These are phyloP conservation scores for Andrena fulva DNA, from an alignment of 2,888 invertebrate species.

Conservation along the genomic window DNA sequence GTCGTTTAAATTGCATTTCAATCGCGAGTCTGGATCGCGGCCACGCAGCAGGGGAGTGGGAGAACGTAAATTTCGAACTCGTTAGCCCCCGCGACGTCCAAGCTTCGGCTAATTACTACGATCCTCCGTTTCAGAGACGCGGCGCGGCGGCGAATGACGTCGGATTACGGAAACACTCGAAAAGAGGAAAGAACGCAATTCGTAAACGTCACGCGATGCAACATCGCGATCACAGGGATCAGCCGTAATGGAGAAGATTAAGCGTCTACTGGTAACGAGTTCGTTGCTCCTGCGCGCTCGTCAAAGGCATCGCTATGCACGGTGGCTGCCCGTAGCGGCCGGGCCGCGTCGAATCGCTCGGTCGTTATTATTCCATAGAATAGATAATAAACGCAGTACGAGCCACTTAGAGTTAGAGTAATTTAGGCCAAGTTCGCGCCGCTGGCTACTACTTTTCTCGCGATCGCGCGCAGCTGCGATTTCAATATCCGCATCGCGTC, in stretches of 20 bases:
- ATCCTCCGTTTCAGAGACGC: background rate
- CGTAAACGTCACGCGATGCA: constrained; percentile 3
- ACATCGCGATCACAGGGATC: constrained; percentile 16
- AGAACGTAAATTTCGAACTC: constrained; percentile 16
- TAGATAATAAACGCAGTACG: constrained; percentile 49
- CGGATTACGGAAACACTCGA: background rate
- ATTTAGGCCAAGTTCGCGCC: constrained; percentile 36
- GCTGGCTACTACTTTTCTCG: constrained; percentile 37
- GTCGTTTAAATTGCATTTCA: constrained; percentile 41
- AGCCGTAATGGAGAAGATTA: constrained; percentile 12
- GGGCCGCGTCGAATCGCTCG: constrained; percentile 14
- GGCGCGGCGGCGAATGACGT: background rate
- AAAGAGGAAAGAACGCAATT: background rate
- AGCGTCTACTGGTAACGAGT: constrained; percentile 15
- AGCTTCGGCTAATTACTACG: constrained; percentile 6
- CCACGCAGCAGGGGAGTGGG: background rate
- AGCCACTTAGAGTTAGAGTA: constrained; percentile 26
- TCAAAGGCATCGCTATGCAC: background rate
- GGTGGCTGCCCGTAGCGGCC: background rate
- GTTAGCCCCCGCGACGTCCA: background rate
- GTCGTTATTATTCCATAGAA: constrained; percentile 54
- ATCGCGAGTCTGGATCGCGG: constrained; percentile 1
- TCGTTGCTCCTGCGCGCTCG: constrained; percentile 14
- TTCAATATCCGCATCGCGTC: constrained; percentile 70
- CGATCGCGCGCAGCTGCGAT: constrained; percentile 55